A percentile compares a stretch with the other conserved stretches of the same genome.
Evolutionary conservation across 2,888 invertebrate species (phyloP).

Genomic region (Drosophila kambysellisi): DNA sequence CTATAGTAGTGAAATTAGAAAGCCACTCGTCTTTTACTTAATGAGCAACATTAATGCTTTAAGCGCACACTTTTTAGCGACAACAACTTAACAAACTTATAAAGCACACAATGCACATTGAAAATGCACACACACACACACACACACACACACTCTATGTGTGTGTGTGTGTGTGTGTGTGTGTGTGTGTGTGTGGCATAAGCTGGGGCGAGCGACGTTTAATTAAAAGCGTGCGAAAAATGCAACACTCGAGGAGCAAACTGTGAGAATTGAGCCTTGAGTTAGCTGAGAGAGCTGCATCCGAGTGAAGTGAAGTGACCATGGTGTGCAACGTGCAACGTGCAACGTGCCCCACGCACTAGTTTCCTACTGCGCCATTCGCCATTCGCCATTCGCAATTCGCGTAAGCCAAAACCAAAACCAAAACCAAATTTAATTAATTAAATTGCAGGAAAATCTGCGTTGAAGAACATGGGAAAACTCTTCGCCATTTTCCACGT

Average conservation of each 20-base stretch:
- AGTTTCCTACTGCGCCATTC: slow-evolving; percentile 21
- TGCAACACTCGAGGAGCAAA: slow-evolving; percentile 63
- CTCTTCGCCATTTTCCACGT: slow-evolving; percentile 36
- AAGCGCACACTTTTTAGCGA: slow-evolving; percentile 11
- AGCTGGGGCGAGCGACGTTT: slow-evolving; percentile 55
- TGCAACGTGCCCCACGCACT: neutral
- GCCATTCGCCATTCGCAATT: slow-evolving; percentile 6
- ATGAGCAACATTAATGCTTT: slow-evolving; percentile 8
- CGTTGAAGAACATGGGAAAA: slow-evolving; percentile 58
- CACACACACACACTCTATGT: neutral
- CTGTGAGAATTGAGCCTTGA: slow-evolving; percentile 14
- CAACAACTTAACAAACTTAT: slow-evolving; percentile 19
- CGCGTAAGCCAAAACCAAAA: slow-evolving; percentile 21
- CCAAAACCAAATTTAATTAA: slow-evolving; percentile 73
- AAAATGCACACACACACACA: slow-evolving; percentile 1
- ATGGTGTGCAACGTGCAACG: slow-evolving; percentile 6
- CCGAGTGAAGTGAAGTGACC: slow-evolving; percentile 28
- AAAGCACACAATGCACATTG: slow-evolving; percentile 16
- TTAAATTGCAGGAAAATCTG: slow-evolving; percentile 72
- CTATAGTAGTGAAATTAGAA: slow-evolving; percentile 36
- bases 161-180: slow-evolving; percentile 7
- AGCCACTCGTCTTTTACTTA: slow-evolving; percentile 4
- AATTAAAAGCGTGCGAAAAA: slow-evolving; percentile 76
- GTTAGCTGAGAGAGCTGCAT: slow-evolving; percentile 14
- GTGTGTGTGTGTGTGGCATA: slow-evolving; percentile 33